These are phyloP conservation scores for Chydorus sphaericus DNA, from an alignment of 2,888 invertebrate species.

Conservation along the genomic window DNA sequence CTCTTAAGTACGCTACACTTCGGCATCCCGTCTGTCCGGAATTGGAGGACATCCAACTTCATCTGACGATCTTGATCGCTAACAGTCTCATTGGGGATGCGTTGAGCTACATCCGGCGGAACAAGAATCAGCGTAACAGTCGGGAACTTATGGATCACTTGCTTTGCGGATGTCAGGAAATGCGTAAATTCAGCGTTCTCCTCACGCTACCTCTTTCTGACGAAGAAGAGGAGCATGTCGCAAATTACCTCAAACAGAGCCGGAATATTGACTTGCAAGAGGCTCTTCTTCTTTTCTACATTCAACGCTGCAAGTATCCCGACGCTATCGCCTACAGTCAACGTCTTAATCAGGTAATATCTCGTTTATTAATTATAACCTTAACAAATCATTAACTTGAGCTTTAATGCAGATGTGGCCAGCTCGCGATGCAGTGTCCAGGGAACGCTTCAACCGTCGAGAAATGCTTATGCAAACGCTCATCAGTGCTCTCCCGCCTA, in stretches of 20 bases:
- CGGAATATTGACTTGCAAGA: slow-evolving; percentile 40
- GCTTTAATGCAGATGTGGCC: slow-evolving; percentile 16
- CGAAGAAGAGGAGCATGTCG: slow-evolving; percentile 50
- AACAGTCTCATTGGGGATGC: slow-evolving; percentile 49
- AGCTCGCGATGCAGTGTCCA: slow-evolving; percentile 15
- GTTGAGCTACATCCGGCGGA: slow-evolving; percentile 43
- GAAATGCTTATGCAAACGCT: slow-evolving; percentile 39
- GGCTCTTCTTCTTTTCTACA: slow-evolving; percentile 51
- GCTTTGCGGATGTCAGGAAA: slow-evolving; percentile 43
- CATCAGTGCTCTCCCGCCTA: slow-evolving; percentile 35
- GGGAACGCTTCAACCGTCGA: slow-evolving; percentile 31
- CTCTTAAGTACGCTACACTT: slow-evolving; percentile 51
- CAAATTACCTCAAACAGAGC: slow-evolving; percentile 47
- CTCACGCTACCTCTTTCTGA: slow-evolving; percentile 44
- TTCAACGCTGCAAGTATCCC: slow-evolving; percentile 35
- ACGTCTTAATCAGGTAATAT: slow-evolving; percentile 13
- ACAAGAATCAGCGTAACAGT: slow-evolving; percentile 34
- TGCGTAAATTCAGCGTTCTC: slow-evolving; percentile 40
- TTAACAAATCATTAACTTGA: slow-evolving; percentile 10
- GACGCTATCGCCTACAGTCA: slow-evolving; percentile 27
- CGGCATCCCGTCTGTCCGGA: slow-evolving; percentile 40
- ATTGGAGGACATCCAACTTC: slow-evolving; percentile 35
- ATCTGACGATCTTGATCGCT: slow-evolving; percentile 44
- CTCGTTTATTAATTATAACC: background rate
- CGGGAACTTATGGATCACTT: slow-evolving; percentile 42